Percentiles rank a stretch among this genome's conserved stretches.
phyloP scores from a whole-genome alignment of 2,797 vertebrate species.

The Acanthiza pusilla region DNA sequence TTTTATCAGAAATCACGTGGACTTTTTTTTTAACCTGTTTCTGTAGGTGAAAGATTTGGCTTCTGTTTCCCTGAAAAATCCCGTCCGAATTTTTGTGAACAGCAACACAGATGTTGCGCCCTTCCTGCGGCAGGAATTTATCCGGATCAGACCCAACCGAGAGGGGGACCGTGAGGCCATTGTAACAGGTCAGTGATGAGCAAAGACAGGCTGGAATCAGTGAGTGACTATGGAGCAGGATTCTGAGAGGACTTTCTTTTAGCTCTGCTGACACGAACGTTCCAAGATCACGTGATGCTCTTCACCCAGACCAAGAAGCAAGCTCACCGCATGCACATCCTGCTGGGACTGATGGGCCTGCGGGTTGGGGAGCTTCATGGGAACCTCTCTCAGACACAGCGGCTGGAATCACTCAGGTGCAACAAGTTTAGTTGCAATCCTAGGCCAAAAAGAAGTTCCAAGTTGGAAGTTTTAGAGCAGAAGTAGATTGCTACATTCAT shows the following conservation, averaged over 20 bases:
- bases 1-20: background rate
- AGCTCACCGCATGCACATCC: slow-evolving; percentile 94
- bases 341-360: slow-evolving; percentile 91
- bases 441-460: background rate
- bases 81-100: slow-evolving; percentile 92
- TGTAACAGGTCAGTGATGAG: slow-evolving; percentile 80
- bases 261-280: slow-evolving; percentile 93
- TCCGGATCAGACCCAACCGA: slow-evolving; percentile 86
- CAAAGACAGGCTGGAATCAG: background rate
- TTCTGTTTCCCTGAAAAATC: slow-evolving; percentile 90
- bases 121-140: slow-evolving; percentile 92
- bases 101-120: slow-evolving; percentile 97
- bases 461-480: background rate
- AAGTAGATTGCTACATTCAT: background rate
- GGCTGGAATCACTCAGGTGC: slow-evolving; percentile 91
- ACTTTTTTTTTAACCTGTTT: background rate
- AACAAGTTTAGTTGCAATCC: background rate
- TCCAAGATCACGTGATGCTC: slow-evolving; percentile 94
- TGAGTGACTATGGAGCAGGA: background rate
- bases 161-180: slow-evolving; percentile 95
- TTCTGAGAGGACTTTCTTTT: background rate
- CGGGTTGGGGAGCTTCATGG: slow-evolving; percentile 94
- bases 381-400: slow-evolving; percentile 92
- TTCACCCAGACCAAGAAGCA: slow-evolving; percentile 99
- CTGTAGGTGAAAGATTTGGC: slow-evolving; percentile 93